Evolutionary conservation across 2,888 invertebrate species (phyloP).

Genomic region (Bedellia somnulentella): DNA sequence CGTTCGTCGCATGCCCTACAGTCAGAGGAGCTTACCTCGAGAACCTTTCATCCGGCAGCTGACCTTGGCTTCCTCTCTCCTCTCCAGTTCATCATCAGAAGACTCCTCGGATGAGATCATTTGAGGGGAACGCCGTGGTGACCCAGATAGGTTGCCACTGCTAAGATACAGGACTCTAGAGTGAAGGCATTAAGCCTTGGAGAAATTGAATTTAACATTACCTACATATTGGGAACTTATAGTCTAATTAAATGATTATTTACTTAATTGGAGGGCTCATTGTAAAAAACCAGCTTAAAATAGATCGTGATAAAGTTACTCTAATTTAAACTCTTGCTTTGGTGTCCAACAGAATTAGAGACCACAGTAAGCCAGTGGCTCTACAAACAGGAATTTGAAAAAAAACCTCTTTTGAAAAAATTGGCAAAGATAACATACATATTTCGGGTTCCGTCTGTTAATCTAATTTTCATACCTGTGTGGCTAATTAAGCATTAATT

Average conservation of each 20-base stretch:
- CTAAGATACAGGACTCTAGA: slow-evolving; percentile 45
- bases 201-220: background rate
- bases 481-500: no score
- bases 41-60: slow-evolving; percentile 64
- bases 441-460: no score
- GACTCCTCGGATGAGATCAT: slow-evolving; percentile 54
- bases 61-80: slow-evolving; percentile 62
- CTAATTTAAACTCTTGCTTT: no score
- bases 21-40: slow-evolving; percentile 61
- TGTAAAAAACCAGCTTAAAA: no score
- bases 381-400: no score
- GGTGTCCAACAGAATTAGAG: no score
- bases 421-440: no score
- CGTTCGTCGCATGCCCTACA: slow-evolving; percentile 50
- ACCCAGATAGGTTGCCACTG: slow-evolving; percentile 54
- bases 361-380: no score
- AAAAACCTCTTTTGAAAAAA: no score
- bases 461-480: no score
- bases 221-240: background rate
- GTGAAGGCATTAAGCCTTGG: slow-evolving; percentile 19
- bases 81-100: slow-evolving; percentile 65
- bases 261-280: background rate
- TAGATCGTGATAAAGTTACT: no score
- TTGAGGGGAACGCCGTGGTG: slow-evolving; percentile 54
- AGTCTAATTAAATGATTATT: background rate